These are phyloP conservation scores for Mystacornis crossleyi DNA, from an alignment of 2,113 vertebrate species.

Conservation along the genomic window DNA sequence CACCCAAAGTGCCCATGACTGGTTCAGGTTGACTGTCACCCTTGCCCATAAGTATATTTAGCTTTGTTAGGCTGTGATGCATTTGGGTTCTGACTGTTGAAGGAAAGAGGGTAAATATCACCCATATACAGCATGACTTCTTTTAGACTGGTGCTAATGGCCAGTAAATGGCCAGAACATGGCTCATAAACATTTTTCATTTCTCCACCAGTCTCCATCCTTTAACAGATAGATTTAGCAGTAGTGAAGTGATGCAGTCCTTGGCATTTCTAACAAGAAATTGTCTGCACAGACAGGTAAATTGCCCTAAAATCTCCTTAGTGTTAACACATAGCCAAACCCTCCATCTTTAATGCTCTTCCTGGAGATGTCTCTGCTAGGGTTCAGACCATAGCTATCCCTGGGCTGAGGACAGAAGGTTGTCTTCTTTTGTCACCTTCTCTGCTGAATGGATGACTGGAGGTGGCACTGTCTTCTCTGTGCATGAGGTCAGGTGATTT, in stretches of 20 bases:
- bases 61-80: neutral
- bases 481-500: neutral
- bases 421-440: neutral
- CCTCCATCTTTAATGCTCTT: neutral
- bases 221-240: neutral
- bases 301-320: neutral
- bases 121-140: neutral
- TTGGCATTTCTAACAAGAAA: neutral
- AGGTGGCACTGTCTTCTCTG: neutral
- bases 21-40: neutral
- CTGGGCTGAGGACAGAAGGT: neutral
- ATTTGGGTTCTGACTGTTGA: neutral
- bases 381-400: neutral
- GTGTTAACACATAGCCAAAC: neutral
- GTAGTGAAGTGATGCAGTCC: neutral
- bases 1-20: accelerated
- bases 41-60: neutral
- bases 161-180: neutral
- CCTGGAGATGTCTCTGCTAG: neutral
- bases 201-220: neutral
- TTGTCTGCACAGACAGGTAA: neutral
- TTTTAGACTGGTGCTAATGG: neutral
- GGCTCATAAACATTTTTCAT: neutral
- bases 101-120: neutral
- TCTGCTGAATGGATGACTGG: neutral